Base-by-base conservation (phyloP, 2,888 invertebrate species). In the Polydrusus cervinus region DNA sequence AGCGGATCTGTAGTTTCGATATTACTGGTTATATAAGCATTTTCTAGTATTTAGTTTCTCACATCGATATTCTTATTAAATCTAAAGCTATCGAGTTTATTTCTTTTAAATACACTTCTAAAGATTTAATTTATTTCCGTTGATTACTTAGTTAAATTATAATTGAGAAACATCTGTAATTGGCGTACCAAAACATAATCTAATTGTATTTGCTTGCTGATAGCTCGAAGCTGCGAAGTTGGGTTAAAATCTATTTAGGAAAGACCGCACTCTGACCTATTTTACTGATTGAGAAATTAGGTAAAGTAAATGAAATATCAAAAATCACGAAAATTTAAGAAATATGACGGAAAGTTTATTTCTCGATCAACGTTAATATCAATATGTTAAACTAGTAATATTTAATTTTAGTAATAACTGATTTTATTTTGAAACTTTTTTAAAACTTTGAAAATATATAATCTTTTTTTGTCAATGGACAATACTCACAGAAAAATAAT, bases 231-330 rank as follows among this genome's bases (percentile, higher is more conserved):
- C 55, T 34, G 55, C n/a, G 30, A 55, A 55, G 55, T 55, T 55
- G 34, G 55, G 55, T 55, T 14, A 10, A 55, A 55, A 55, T 55
- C 55, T 34, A 55, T 55, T 55, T 55, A 55, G 55, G 34, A 55
- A 34, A 55, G 34, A 55, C 55, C 55, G 55, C 55, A 55, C 14
- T 55, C n/a, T 55, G 55, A 55, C 55, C 55, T 34, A 55, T 55
- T 55, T 55, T 34, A 55, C 30, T 55, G 34, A 55, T 14, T 55
- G 34, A 34, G 9, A 34, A 55, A 55, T 55, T 55, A 55, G 55
- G 14, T 55, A 34, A 20, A 55, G n/a, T 14, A 14, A 55, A n/a
- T 55, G 14, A 55, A 34, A 55, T 8, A 55, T 55, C 30, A 55
- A 25, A 55, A 30, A 55, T 25, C 34, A 34, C 16, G 47, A 9